These are phyloP conservation scores for Sebastes minor DNA, from an alignment of 2,797 vertebrate species.

Conservation along the genomic window DNA sequence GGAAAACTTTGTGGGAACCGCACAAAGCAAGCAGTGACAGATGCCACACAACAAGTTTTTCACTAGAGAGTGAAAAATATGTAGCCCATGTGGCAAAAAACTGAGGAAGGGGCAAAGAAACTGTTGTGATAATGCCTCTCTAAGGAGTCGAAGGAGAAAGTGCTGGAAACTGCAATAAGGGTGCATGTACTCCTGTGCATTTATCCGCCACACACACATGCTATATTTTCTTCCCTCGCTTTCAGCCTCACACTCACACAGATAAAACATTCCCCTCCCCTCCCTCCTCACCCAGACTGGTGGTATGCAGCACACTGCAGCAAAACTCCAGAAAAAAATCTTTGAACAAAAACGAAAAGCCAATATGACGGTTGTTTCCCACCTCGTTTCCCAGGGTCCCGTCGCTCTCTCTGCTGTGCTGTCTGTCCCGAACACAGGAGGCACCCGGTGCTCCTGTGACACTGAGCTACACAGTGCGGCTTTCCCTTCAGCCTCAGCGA, in stretches of 20 bases:
- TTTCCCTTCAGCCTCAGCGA: slow-evolving; percentile 78
- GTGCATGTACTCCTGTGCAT: slow-evolving; percentile 36
- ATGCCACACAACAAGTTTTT: slow-evolving; percentile 36
- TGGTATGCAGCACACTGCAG: slow-evolving; percentile 81
- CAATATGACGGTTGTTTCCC: slow-evolving; percentile 56
- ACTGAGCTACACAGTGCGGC: slow-evolving; percentile 55
- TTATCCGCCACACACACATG: slow-evolving; percentile 33
- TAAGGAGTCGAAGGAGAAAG: slow-evolving; percentile 53
- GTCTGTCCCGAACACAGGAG: slow-evolving; percentile 51
- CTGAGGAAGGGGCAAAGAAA: slow-evolving; percentile 25
- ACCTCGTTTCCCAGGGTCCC: slow-evolving; percentile 63
- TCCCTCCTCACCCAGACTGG: slow-evolving; percentile 69
- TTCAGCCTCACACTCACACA: slow-evolving; percentile 32
- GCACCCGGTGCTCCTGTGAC: slow-evolving; percentile 61
- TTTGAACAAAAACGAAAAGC: slow-evolving; percentile 6
- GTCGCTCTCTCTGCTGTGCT: slow-evolving; percentile 35
- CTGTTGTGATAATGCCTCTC: slow-evolving; percentile 57
- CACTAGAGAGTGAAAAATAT: slow-evolving; percentile 54
- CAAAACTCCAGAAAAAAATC: slow-evolving; percentile 64
- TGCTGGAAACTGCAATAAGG: slow-evolving; percentile 54
- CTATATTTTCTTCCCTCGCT: slow-evolving; percentile 21
- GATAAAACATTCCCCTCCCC: slow-evolving; percentile 66
- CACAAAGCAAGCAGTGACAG: slow-evolving; percentile 27
- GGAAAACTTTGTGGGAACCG: slow-evolving; percentile 37
- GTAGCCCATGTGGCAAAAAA: slow-evolving; percentile 58